Conservation (phyloP, 2,113 vertebrate genomes). For the Spilogale gracilis region DNA sequence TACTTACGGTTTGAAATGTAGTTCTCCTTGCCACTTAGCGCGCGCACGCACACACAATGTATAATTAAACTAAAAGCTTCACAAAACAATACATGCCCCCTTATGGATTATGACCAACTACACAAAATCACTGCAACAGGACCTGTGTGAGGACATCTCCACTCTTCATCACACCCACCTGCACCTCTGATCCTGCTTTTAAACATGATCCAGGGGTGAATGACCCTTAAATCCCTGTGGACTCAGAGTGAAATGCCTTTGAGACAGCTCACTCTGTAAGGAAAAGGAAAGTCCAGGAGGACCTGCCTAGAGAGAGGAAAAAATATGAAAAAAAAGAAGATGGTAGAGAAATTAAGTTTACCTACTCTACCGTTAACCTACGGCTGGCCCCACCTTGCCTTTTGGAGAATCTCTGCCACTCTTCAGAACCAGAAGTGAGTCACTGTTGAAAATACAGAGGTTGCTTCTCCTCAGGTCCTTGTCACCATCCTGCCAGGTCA, state of each 20-base stretch:
- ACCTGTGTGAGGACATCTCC: too few relatives aligned
- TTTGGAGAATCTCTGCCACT: neutral
- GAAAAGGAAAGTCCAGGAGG: neutral
- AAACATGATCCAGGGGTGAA: neutral
- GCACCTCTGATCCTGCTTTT: neutral
- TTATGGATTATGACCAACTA: neutral
- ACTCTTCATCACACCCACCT: neutral
- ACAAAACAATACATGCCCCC: neutral
- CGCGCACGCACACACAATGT: accelerated
- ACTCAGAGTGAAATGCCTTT: neutral
- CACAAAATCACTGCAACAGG: neutral
- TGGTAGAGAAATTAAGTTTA: neutral
- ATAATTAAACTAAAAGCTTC: neutral
- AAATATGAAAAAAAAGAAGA: neutral
- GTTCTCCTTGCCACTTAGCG: neutral
- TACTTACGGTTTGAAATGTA: neutral
- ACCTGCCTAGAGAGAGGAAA: neutral
- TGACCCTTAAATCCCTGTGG: neutral
- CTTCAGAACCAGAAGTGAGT: neutral
- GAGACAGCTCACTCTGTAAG: neutral
- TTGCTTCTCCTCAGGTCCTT: neutral
- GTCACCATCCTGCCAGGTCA: neutral
- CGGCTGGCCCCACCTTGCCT: neutral
- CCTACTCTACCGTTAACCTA: neutral
- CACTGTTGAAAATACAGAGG: neutral